These are phyloP conservation scores for Cairina moschata DNA, from an alignment of 2,113 vertebrate genomes.

Conservation along the genomic window DNA sequence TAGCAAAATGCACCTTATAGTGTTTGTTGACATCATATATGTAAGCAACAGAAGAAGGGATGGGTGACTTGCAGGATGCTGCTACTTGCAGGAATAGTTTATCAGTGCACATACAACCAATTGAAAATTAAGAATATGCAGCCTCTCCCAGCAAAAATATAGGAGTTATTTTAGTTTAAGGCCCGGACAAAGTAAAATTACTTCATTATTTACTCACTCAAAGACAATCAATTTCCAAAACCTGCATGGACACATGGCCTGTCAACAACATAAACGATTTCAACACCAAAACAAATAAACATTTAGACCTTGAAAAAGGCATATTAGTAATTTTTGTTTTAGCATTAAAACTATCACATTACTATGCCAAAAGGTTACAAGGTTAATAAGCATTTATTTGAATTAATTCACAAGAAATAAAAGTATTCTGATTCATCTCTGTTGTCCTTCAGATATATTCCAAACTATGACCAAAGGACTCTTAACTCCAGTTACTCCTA, in stretches of 20 bases:
- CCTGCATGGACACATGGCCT: not conserved
- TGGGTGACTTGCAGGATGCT: not conserved
- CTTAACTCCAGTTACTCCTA: not conserved
- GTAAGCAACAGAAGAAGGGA: not conserved
- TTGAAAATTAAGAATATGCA: slow-evolving; percentile 15
- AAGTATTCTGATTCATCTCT: slow-evolving; percentile 40
- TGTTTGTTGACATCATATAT: slow-evolving; percentile 44
- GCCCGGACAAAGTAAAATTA: slow-evolving; percentile 70
- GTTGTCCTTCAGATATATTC: slow-evolving; percentile 52
- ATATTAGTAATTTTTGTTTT: slow-evolving; percentile 26
- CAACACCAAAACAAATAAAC: slow-evolving; percentile 72
- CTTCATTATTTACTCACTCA: slow-evolving; percentile 75
- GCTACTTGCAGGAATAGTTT: not conserved
- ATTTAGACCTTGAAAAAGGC: slow-evolving; percentile 62
- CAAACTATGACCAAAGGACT: not conserved
- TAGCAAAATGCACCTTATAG: slow-evolving; percentile 44
- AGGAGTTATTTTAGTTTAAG: slow-evolving; percentile 67
- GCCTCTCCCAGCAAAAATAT: not conserved
- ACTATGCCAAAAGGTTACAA: slow-evolving; percentile 9
- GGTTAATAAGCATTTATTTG: slow-evolving; percentile 54
- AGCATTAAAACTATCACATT: slow-evolving; percentile 37
- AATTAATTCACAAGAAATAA: slow-evolving; percentile 26
- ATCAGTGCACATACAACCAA: not conserved
- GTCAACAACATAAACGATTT: slow-evolving; percentile 64
- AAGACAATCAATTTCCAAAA: slow-evolving; percentile 76